Base-by-base conservation (phyloP, 2,888 invertebrate species). In the Anthrax anthrax region DNA sequence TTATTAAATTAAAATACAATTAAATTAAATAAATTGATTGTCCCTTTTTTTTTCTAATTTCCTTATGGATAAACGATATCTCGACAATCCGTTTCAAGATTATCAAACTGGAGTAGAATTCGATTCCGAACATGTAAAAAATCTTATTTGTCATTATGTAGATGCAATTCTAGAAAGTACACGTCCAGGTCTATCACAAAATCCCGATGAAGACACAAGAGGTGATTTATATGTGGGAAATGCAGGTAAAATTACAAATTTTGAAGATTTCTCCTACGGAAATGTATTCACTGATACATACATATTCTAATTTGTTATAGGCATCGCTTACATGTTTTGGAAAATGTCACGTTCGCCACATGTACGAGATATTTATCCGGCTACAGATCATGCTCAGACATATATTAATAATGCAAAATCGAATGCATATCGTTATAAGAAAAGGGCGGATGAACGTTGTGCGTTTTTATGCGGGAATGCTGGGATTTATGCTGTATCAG, bases 401-500 rank as follows among this genome's bases (percentile, higher is more conserved):
- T 84, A 82, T 58, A 64, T 82, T 17, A 69, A 72, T 44, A 78
- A 78, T 12, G 77, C 81, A 2, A 61, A 82, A 48, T 69, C 72
- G 37, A 72, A 73, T 46, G 69, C 71, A 10, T 59, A 65, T n/a
- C 64, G 63, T n/a, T 64, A 62, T 50, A 65, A 64, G 39, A 72
- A 50, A 61, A 72, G 57, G 56, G 67, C 57, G 37, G 69, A 73
- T n/a, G 79, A 82, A 49, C 71, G 74, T 41, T 79, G 78, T 14
- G 78, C 81, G 0, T 86, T 88, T 63, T 63, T 89, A 14, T 73
- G 86, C n/a, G 89, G 89, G 3, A 80, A 81, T 58, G 80, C 80
- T 12, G 90, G 90, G 1, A 77, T 84, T 5, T 80, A 78, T 58
- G 85, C 84, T 2, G 69, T 87, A 2, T 80, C 81, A 1, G 73